Percentiles rank a stretch among this genome's conserved stretches.
These are phyloP conservation scores for Onychostoma macrolepis DNA, from an alignment of 2,113 vertebrate genomes.

Conservation along the genomic window DNA sequence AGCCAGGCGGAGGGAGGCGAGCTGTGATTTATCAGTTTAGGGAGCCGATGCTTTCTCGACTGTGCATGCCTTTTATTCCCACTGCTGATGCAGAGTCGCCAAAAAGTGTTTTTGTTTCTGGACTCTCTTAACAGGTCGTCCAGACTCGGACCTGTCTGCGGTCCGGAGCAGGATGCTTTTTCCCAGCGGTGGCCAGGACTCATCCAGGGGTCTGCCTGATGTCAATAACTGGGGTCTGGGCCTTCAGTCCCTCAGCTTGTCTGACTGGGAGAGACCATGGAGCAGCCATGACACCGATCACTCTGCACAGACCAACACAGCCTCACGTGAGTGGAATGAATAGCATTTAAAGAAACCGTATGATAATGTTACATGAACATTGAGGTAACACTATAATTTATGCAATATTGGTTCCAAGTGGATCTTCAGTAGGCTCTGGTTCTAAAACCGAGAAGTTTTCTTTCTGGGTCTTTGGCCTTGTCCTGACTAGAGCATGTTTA, in stretches of 20 bases:
- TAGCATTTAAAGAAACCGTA: not conserved
- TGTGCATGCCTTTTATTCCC: constrained; percentile 21
- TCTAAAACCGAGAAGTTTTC: not conserved
- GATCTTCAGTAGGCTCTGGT: not conserved
- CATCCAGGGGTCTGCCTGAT: constrained; percentile 85
- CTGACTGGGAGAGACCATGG: constrained; percentile 96
- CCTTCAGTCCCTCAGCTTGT: constrained; percentile 93
- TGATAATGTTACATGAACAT: not conserved
- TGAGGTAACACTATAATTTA: not conserved
- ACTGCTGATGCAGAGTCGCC: constrained; percentile 48
- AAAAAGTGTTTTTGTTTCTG: constrained; percentile 41
- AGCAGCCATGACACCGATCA: constrained; percentile 91
- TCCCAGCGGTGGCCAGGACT: constrained; percentile 87
- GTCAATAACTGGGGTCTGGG: constrained; percentile 94
- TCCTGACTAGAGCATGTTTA: not conserved
- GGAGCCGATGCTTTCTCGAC: constrained; percentile 34
- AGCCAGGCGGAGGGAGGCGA: constrained; percentile 59
- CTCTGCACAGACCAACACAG: constrained; percentile 83
- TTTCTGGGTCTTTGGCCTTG: not conserved
- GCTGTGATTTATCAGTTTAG: constrained; percentile 40
- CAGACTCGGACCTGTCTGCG: constrained; percentile 86
- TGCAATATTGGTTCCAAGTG: not conserved
- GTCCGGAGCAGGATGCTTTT: constrained; percentile 95
- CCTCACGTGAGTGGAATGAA: constrained; percentile 84
- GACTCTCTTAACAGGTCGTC: constrained; percentile 76